A percentile compares a stretch with the other conserved stretches of the same genome.
Conservation (phyloP, 2,888 invertebrate species). For the Buathra laborator region DNA sequence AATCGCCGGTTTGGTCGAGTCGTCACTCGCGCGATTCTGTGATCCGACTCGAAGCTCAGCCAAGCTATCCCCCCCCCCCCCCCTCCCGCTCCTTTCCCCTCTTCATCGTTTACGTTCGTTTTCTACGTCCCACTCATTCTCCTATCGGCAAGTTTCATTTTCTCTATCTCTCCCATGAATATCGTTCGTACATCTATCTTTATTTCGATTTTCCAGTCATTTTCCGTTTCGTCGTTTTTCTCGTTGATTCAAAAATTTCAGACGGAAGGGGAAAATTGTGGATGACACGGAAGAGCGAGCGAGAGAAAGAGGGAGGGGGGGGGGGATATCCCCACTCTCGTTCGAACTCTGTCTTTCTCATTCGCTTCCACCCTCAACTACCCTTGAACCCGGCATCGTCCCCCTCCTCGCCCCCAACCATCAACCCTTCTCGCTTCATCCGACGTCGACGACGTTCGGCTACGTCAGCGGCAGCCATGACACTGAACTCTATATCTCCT, state of each 20-base stretch:
- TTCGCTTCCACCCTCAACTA: conserved; percentile 41
- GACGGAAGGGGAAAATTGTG: background rate
- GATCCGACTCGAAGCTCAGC: conserved; percentile 53
- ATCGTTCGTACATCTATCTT: background rate
- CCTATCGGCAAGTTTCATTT: background rate
- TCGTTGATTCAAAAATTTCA: conserved; percentile 1
- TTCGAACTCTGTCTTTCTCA: conserved; percentile 7
- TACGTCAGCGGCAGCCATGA: conserved; percentile 67
- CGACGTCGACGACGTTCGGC: conserved; percentile 59
- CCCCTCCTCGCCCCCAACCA: conserved; percentile 1
- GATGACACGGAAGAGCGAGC: background rate
- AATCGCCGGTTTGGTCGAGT: conserved; percentile 50
- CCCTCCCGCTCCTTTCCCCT: conserved; percentile 38
- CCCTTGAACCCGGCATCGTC: conserved; percentile 40
- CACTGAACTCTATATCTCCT: conserved; percentile 55
- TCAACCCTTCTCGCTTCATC: conserved; percentile 53
- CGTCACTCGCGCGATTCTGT: conserved; percentile 52
- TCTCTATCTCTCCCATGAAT: background rate
- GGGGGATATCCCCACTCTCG: background rate
- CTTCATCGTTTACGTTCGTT: conserved; percentile 26
- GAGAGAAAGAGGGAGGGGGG: background rate
- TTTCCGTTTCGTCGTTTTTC: conserved; percentile 23
- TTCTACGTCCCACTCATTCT: conserved; percentile 9
- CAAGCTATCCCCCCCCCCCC: conserved; percentile 22
- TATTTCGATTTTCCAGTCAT: conserved; percentile 20